A percentile compares a stretch with the other conserved stretches of the same genome.
Conservation (phyloP, 2,797 vertebrate species). For the Iguana delicatissima region DNA sequence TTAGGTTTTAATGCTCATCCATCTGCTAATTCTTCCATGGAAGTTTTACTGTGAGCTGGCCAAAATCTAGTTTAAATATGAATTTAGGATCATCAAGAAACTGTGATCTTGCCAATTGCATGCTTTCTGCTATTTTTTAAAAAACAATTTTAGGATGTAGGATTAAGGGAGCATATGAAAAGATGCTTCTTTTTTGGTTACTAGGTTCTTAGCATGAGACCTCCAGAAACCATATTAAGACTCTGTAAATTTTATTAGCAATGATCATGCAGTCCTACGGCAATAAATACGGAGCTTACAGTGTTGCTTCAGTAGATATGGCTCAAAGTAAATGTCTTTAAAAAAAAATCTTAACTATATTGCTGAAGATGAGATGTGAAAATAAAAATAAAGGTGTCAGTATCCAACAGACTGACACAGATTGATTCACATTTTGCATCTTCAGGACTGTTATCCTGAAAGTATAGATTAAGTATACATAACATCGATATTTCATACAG, state of each 20-base stretch:
- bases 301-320: conserved; percentile 71
- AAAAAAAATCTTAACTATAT: conserved; percentile 76
- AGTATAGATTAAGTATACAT: conserved; percentile 14
- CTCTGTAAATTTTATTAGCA: conserved; percentile 56
- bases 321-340: conserved; percentile 69
- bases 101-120: conserved; percentile 8
- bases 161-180: neutral
- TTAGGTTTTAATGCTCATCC: neutral
- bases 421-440: conserved; percentile 66
- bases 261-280: conserved; percentile 38
- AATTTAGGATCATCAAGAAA: neutral
- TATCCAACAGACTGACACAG: conserved; percentile 64
- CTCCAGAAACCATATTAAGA: neutral
- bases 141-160: neutral
- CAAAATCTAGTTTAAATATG: neutral
- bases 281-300: conserved; percentile 65
- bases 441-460: conserved; percentile 36
- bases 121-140: neutral
- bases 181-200: conserved; percentile 52
- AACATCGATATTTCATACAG: neutral
- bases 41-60: neutral
- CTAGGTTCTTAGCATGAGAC: conserved; percentile 49
- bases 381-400: conserved; percentile 81
- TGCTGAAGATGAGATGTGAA: conserved; percentile 78
- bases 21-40: neutral